Conservation (phyloP, 2,113 vertebrate species). For the Columbina picui region DNA sequence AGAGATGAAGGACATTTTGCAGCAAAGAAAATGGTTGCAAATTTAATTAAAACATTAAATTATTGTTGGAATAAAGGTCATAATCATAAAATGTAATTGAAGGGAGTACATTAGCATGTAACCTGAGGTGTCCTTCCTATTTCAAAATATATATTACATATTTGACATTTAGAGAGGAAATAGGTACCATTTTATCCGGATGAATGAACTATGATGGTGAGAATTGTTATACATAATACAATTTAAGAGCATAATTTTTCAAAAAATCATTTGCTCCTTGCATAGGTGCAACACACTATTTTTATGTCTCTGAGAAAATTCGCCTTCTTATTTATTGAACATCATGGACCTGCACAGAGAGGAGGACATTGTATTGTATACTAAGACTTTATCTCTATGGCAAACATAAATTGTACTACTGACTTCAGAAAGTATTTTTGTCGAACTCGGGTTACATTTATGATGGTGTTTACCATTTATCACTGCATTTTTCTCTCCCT, state of each 20-base stretch:
- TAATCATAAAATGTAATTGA: conserved; percentile 72
- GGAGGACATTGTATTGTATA: not conserved
- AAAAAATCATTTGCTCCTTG: conserved; percentile 44
- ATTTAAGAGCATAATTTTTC: conserved; percentile 20
- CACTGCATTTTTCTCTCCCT: not conserved
- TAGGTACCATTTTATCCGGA: conserved; percentile 44
- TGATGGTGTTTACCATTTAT: not conserved
- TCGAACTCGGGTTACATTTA: not conserved
- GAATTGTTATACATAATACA: conserved; percentile 19
- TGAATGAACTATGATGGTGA: conserved; percentile 25
- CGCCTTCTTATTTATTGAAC: not conserved
- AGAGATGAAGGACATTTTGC: conserved; percentile 63
- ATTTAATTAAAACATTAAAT: conserved; percentile 78
- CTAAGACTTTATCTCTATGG: not conserved
- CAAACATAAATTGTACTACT: not conserved
- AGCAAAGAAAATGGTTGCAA: conserved; percentile 57
- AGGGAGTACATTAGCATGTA: conserved; percentile 63
- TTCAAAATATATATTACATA: conserved; percentile 51
- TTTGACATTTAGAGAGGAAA: conserved; percentile 66
- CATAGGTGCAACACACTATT: not conserved
- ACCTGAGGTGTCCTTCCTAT: conserved; percentile 50
- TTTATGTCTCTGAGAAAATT: conserved; percentile 12
- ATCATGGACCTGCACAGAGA: not conserved
- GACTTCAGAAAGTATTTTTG: not conserved
- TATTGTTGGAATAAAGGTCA: conserved; percentile 73